These are phyloP conservation scores for Oostethus manadensis DNA, from an alignment of 2,113 vertebrate species.

Conservation along the genomic window DNA sequence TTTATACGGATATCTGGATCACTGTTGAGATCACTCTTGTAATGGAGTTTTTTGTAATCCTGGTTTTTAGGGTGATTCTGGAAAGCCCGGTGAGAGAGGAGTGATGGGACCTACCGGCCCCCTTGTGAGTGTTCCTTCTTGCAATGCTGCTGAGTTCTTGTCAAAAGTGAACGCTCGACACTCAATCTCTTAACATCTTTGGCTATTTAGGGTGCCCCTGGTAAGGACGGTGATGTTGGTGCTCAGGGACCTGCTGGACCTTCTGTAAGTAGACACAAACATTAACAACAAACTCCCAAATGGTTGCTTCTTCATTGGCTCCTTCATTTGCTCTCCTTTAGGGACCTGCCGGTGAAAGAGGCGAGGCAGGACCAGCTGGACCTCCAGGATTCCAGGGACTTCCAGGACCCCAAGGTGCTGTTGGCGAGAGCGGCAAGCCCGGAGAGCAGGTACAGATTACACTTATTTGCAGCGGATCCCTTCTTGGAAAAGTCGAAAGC, in stretches of 20 bases:
- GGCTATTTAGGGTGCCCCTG: conserved; percentile 79
- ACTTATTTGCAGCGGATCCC: not conserved
- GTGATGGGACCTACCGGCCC: conserved; percentile 82
- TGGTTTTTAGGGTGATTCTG: conserved; percentile 81
- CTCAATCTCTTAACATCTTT: not conserved
- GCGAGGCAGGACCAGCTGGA: conserved; percentile 86
- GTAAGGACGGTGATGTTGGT: conserved; percentile 93
- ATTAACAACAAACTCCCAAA: not conserved
- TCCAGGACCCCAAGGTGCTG: conserved; percentile 89
- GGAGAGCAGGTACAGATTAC: conserved; percentile 85
- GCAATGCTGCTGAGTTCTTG: not conserved
- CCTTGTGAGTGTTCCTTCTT: conserved; percentile 70
- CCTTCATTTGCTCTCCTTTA: conserved; percentile 41
- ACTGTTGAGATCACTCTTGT: not conserved
- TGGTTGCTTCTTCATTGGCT: not conserved
- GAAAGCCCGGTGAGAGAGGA: conserved; percentile 91
- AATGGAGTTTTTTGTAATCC: not conserved
- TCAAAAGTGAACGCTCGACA: not conserved
- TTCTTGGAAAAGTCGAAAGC: not conserved
- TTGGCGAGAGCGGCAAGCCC: conserved; percentile 85
- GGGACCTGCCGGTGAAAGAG: conserved; percentile 95
- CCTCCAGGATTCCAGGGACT: conserved; percentile 92
- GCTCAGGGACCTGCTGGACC: conserved; percentile 87
- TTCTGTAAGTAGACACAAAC: conserved; percentile 74
- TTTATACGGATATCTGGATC: not conserved